phyloP scores from a whole-genome alignment of 2,888 invertebrate genomes.

The Branchipolynoe longqiensis region DNA sequence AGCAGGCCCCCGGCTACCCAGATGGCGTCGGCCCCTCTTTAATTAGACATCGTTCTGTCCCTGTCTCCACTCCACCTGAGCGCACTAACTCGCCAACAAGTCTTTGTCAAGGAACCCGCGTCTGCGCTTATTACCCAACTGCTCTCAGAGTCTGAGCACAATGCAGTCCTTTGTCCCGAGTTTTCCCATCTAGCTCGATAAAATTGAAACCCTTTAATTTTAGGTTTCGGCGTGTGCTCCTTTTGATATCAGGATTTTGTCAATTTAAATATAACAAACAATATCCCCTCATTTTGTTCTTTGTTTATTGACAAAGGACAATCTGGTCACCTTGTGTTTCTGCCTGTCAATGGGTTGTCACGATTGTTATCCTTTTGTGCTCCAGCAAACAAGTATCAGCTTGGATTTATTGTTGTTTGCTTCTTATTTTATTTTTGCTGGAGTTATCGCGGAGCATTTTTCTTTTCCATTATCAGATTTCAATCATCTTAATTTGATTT shows the following conservation, averaged over 20 bases:
- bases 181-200: background rate
- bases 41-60: constrained; percentile 17
- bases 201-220: constrained; percentile 1
- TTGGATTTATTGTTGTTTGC: background rate
- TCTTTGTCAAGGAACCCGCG: too few species aligned
- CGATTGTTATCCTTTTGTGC: constrained; percentile 26
- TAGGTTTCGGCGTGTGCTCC: background rate
- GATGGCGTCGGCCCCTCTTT: constrained; percentile 5
- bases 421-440: too few species aligned
- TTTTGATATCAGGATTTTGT: background rate
- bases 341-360: constrained; percentile 18
- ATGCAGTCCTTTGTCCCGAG: constrained; percentile 14
- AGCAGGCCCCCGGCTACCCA: background rate
- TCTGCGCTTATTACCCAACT: constrained; percentile 4
- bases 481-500: constrained; percentile 49
- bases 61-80: background rate
- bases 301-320: background rate
- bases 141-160: background rate
- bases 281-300: background rate
- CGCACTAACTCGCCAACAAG: background rate
- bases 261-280: background rate
- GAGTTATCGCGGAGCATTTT: too few species aligned
- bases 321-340: background rate
- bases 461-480: too few species aligned
- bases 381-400: constrained; percentile 13